Conservation (phyloP, 2,888 invertebrate genomes). For the Andrena bucephala region DNA sequence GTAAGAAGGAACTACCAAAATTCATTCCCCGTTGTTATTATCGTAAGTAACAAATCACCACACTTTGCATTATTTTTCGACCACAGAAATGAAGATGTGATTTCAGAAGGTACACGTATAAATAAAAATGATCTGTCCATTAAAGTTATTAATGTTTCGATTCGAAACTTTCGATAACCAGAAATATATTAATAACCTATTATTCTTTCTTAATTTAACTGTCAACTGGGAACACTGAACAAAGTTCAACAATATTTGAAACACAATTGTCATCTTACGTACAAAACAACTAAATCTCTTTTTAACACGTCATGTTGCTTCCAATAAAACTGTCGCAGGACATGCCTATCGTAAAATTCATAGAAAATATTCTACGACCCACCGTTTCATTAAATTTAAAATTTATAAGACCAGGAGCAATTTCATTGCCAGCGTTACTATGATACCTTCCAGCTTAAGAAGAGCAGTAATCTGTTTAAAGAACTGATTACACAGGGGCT, state of each 20-base stretch:
- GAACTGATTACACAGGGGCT: neutral
- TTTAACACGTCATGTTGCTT: too few species aligned
- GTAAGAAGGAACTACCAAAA: neutral
- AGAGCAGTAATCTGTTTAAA: neutral
- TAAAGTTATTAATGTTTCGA: neutral
- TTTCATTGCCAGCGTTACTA: neutral
- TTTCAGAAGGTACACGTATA: neutral
- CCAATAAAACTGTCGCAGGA: too few species aligned
- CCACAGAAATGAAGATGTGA: neutral
- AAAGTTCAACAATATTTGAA: too few species aligned
- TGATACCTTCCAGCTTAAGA: neutral
- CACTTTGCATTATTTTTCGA: neutral
- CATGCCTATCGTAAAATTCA: too few species aligned
- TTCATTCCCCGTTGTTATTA: too few species aligned
- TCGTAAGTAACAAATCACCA: constrained; percentile 9
- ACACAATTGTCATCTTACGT: too few species aligned
- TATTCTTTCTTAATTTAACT: neutral
- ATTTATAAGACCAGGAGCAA: neutral
- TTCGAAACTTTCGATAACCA: neutral
- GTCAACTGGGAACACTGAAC: too few species aligned
- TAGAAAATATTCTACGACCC: too few species aligned
- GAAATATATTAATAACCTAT: neutral
- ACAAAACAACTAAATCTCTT: too few species aligned
- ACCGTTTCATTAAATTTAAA: too few species aligned
- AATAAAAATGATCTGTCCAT: neutral